These are phyloP conservation scores for Biston stratarius DNA, from an alignment of 2,888 invertebrate species.

Conservation along the genomic window DNA sequence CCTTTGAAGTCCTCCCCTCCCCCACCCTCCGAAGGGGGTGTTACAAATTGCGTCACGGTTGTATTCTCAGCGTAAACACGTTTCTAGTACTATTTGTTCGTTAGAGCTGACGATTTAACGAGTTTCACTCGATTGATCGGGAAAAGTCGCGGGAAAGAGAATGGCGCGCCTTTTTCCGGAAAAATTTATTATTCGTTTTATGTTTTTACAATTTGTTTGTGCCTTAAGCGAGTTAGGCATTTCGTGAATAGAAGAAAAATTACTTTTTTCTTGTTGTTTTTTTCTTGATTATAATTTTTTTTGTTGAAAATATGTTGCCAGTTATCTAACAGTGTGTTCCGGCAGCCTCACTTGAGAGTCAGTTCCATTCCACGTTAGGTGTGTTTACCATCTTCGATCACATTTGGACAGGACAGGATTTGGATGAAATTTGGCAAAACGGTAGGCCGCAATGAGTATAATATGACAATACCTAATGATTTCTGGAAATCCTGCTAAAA, in stretches of 20 bases:
- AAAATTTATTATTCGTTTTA: conserved; percentile 2
- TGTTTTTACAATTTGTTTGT: conserved; percentile 10
- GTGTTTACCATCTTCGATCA: no score
- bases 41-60: conserved; percentile 83
- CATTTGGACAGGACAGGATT: no score
- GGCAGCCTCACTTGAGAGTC: no score
- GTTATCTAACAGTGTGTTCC: no score
- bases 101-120: conserved; percentile 47
- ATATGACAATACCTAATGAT: no score
- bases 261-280: no score
- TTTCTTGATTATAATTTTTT: background rate
- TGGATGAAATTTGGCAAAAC: no score
- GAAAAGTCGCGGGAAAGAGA: conserved; percentile 35
- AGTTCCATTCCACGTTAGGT: no score
- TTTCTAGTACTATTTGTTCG: conserved; percentile 66
- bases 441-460: no score
- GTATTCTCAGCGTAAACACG: conserved; percentile 76
- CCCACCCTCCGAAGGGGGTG: conserved; percentile 66
- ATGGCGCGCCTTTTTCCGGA: conserved; percentile 10
- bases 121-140: conserved; percentile 43
- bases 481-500: no score
- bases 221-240: background rate
- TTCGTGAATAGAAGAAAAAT: background rate
- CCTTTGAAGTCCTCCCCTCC: conserved; percentile 78
- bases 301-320: no score